Conservation (phyloP, 2,888 invertebrate species). For the Phoronis australis region DNA sequence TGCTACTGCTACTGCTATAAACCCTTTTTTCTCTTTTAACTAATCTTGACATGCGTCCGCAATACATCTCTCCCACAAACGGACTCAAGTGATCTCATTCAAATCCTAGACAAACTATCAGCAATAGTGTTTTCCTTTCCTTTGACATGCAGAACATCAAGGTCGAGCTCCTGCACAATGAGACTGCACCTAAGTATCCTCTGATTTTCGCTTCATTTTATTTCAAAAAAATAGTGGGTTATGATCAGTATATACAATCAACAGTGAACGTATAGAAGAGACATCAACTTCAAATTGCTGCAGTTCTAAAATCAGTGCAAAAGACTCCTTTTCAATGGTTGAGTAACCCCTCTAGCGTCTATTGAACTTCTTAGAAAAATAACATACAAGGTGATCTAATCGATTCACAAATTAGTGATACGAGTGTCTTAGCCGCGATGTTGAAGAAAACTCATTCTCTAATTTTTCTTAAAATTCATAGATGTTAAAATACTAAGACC, state of each 20-base stretch:
- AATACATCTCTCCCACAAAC: too few species aligned
- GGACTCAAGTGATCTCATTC: background rate
- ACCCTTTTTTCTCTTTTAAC: too few species aligned
- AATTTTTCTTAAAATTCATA: too few species aligned
- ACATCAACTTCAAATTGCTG: conserved; percentile 17
- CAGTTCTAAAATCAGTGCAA: conserved; percentile 17
- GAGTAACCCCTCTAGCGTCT: conserved; percentile 7
- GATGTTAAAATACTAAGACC: too few species aligned
- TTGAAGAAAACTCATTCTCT: too few species aligned
- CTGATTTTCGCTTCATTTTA: background rate
- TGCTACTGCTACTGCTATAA: too few species aligned
- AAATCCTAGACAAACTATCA: conserved; percentile 1
- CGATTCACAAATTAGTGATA: too few species aligned
- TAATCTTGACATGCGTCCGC: too few species aligned
- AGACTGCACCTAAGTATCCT: conserved; percentile 1
- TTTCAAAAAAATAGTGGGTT: background rate
- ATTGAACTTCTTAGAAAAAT: conserved; percentile 3
- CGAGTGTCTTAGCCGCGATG: too few species aligned
- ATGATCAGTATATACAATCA: conserved; percentile 1
- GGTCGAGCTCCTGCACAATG: background rate
- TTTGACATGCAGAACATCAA: background rate
- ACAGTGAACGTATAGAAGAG: background rate
- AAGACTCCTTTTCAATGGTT: conserved; percentile 16
- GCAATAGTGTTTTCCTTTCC: background rate
- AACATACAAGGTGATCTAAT: conserved; percentile 6